phyloP scores from a whole-genome alignment of 2,113 vertebrate species.

The Clarias macrocephalus region DNA sequence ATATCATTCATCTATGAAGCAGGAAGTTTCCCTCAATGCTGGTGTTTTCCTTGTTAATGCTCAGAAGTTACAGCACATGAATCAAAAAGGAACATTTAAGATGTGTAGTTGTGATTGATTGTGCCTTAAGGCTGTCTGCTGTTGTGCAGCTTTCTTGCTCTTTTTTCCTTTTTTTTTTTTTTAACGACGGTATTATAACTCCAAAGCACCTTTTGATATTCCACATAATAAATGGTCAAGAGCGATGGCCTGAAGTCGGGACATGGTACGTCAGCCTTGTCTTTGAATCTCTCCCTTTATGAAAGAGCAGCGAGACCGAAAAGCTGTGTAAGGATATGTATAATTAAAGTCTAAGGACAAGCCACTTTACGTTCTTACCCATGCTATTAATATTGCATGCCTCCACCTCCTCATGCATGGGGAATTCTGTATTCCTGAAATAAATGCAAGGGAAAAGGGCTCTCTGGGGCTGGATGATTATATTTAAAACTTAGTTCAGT shows the following conservation, averaged over 20 bases:
- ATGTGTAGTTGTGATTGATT: slow-evolving; percentile 37
- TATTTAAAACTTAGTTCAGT: slow-evolving; percentile 65
- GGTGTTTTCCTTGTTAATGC: neutral
- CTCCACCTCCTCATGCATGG: slow-evolving; percentile 59
- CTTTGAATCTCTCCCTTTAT: slow-evolving; percentile 39
- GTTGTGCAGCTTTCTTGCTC: neutral
- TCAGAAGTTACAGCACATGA: neutral
- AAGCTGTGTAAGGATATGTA: slow-evolving; percentile 52
- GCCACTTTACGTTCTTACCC: slow-evolving; percentile 59
- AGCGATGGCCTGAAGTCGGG: slow-evolving; percentile 19
- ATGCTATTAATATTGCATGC: slow-evolving; percentile 66
- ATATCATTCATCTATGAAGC: neutral
- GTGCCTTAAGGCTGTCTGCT: slow-evolving; percentile 25
- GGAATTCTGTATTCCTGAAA: slow-evolving; percentile 61
- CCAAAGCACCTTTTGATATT: slow-evolving; percentile 38
- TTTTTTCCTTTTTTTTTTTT: neutral
- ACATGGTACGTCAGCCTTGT: neutral
- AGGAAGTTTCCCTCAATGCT: neutral
- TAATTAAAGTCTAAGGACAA: slow-evolving; percentile 59
- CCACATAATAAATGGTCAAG: slow-evolving; percentile 23
- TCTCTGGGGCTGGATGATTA: slow-evolving; percentile 49
- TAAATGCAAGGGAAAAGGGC: slow-evolving; percentile 61
- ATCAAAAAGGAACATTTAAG: slow-evolving; percentile 33
- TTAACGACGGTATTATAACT: slow-evolving; percentile 19
- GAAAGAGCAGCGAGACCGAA: slow-evolving; percentile 47